These are phyloP conservation scores for Reticulitermes speratus DNA, from an alignment of 1,140 invertebrate species.

Conservation along the genomic window DNA sequence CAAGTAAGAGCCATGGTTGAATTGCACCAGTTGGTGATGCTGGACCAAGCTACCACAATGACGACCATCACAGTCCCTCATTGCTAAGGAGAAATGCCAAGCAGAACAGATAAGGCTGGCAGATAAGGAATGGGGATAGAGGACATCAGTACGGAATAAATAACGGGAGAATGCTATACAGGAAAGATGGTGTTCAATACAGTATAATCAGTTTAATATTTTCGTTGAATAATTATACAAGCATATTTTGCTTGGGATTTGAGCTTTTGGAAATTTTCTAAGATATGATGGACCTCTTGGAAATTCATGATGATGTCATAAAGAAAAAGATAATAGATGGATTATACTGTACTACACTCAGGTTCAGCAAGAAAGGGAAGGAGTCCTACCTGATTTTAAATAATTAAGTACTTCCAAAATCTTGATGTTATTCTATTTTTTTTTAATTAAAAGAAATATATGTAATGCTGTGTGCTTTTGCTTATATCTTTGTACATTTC, in stretches of 20 bases:
- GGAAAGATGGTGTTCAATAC: not conserved
- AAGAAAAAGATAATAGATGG: not conserved
- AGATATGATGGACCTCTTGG: too few species aligned
- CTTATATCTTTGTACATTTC: not conserved
- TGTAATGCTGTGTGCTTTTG: not conserved
- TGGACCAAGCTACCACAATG: not conserved
- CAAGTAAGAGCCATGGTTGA: constrained; percentile 65
- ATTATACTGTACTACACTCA: not conserved
- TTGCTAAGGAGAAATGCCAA: not conserved
- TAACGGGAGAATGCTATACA: not conserved
- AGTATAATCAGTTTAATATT: not conserved
- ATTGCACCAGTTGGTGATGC: constrained; percentile 30
- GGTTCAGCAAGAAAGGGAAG: not conserved
- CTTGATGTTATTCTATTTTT: not conserved
- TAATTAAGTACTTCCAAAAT: constrained; percentile 1
- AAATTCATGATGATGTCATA: not conserved
- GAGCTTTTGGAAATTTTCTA: not conserved
- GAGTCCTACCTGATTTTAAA: not conserved
- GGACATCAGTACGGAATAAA: not conserved
- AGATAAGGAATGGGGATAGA: not conserved
- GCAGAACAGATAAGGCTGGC: not conserved
- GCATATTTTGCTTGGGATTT: not conserved
- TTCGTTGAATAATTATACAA: not conserved
- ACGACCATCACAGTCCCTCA: constrained; percentile 4
- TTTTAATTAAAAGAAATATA: constrained; percentile 11